Percentiles rank a stretch among this genome's conserved stretches.
Conservation (phyloP, 2,888 invertebrate genomes). For the Chesias legatella region DNA sequence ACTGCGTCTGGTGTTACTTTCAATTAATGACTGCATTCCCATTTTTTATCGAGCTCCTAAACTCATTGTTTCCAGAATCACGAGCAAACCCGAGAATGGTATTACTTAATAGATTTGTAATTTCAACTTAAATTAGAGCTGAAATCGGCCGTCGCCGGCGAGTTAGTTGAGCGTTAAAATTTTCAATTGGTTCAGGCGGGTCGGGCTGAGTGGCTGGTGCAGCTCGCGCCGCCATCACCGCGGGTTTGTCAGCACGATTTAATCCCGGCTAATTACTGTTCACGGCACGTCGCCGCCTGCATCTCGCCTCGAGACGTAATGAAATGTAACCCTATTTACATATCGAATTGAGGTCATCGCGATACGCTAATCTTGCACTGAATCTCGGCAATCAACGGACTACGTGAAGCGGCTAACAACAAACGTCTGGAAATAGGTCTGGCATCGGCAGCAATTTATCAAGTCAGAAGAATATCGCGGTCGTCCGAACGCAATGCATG, state of each 20-base stretch:
- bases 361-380: constrained; percentile 31
- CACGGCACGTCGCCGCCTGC: constrained; percentile 42
- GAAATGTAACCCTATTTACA: constrained; percentile 48
- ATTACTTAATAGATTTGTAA: constrained; percentile 10
- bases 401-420: constrained; percentile 40
- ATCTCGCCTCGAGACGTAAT: constrained; percentile 29
- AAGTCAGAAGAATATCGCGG: constrained; percentile 27
- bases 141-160: constrained; percentile 37
- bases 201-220: constrained; percentile 37
- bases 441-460: constrained; percentile 22
- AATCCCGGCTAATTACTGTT: constrained; percentile 63
- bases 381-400: constrained; percentile 51
- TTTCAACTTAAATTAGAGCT: constrained; percentile 21
- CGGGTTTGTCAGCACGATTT: constrained; percentile 49
- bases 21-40: constrained; percentile 25
- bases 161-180: constrained; percentile 45
- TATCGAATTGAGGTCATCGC: constrained; percentile 43
- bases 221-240: constrained; percentile 47
- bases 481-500: constrained; percentile 13
- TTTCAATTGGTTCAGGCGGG: constrained; percentile 39
- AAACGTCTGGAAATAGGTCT: constrained; percentile 28
- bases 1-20: constrained; percentile 26
- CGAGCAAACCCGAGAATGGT: not conserved
- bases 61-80: not conserved
- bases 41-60: constrained; percentile 13